Conservation (phyloP, 2,113 vertebrate species). For the Microcebus lehilahytsara region DNA sequence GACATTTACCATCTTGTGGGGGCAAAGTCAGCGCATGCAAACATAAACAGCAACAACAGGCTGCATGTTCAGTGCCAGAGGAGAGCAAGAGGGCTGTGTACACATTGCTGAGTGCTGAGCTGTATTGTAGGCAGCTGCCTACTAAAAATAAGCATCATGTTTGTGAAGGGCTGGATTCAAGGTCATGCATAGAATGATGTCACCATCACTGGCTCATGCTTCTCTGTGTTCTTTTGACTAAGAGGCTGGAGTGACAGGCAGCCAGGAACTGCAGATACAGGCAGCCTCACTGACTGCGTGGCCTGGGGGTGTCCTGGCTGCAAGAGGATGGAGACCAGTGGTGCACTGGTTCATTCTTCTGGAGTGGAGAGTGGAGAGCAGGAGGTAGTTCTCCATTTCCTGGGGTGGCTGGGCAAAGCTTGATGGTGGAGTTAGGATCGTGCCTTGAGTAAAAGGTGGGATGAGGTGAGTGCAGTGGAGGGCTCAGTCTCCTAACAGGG, state of each 20-base stretch:
- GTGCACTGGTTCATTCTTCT: neutral
- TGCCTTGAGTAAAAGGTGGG: neutral
- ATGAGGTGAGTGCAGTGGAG: neutral
- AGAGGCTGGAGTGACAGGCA: neutral
- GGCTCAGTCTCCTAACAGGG: neutral
- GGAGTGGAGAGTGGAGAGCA: neutral
- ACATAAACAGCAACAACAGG: neutral
- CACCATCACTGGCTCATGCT: neutral
- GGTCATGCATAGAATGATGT: neutral
- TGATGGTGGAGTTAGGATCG: neutral
- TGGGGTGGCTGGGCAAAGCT: neutral
- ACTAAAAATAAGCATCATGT: slow-evolving; percentile 39
- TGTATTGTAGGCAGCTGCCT: neutral
- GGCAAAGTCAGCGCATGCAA: accelerated
- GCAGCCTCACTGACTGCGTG: neutral
- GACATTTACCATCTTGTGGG: accelerated
- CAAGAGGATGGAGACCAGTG: neutral
- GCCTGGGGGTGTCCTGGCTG: neutral
- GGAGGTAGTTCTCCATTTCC: neutral
- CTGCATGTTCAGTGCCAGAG: accelerated
- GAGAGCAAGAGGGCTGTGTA: neutral
- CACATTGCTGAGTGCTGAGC: neutral
- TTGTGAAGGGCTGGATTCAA: neutral
- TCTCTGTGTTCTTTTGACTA: neutral
- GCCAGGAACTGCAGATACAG: neutral